Percentiles rank a stretch among this genome's conserved stretches.
Conservation (phyloP, 2,888 invertebrate genomes). For the Xylocampa areola region DNA sequence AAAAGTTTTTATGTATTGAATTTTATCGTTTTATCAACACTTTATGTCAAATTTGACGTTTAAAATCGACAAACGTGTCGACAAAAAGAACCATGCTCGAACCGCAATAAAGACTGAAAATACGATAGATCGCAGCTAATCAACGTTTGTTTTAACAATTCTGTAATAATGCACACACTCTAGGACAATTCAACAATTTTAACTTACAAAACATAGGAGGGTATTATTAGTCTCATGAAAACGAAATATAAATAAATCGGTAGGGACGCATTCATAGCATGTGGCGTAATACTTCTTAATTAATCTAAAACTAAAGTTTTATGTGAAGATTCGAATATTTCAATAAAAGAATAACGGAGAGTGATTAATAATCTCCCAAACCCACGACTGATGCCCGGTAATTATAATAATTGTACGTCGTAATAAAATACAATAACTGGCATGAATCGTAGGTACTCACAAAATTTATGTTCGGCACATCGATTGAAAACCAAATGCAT, state of each 20-base stretch:
- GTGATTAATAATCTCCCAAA: slow-evolving; percentile 4
- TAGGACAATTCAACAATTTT: no score
- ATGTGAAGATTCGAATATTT: background rate
- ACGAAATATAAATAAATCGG: slow-evolving; percentile 3
- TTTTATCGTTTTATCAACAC: no score
- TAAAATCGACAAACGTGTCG: no score
- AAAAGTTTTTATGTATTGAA: no score
- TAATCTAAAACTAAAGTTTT: slow-evolving; percentile 34
- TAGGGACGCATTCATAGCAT: slow-evolving; percentile 25
- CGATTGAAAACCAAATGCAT: slow-evolving; percentile 27
- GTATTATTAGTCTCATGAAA: slow-evolving; percentile 17
- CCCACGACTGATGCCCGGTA: slow-evolving; percentile 11
- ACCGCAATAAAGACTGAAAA: no score
- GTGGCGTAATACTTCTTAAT: slow-evolving; percentile 8
- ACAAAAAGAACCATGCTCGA: no score
- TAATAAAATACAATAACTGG: slow-evolving; percentile 23
- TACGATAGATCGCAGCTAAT: no score
- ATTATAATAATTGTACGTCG: slow-evolving; percentile 15
- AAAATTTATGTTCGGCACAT: slow-evolving; percentile 16
- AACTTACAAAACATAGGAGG: no score
- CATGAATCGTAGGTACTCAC: slow-evolving; percentile 19
- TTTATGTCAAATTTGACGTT: no score
- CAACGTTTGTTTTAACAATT: no score
- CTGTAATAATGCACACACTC: no score
- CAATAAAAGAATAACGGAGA: slow-evolving; percentile 9